Evolutionary conservation across 2,888 invertebrate species (phyloP), one percentile per base, ranked within the genome.

Genomic region (Drosophila nigricruria): DNA sequence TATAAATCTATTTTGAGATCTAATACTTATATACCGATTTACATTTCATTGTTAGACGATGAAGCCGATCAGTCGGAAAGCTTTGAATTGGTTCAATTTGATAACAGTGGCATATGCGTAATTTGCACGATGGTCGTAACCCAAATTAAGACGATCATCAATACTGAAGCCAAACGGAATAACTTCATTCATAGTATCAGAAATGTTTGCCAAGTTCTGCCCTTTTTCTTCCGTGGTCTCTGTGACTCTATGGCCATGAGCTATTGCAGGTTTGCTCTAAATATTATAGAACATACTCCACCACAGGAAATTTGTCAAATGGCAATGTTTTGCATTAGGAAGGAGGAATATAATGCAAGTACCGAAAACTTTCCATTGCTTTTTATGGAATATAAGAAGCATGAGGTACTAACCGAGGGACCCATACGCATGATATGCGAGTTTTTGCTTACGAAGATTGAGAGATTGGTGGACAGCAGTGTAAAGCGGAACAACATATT

Each of bases 401-500:
- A 23, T 4, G n/a, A 47, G 10, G 38, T 8, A 20, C 0, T 18
- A 2, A 6, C n/a, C n/a, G n/a, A n/a, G 3, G n/a, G 25, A 3
- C 42, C 68, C 4, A 0, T 68, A 8, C 18, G 34, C 9, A 0
- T 2, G 0, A 9, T 59, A 20, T 75, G 59, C 23, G 27, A 60
- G 12, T 2, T 42, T 6, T 0, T 72, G 1, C 1, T 62, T 9
- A 3, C 20, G 9, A n/a, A 1, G 4, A 4, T 73, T 6, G n/a
- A 54, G 8, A 0, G 5, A 3, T 1, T 40, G 3, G 0, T 69
- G 10, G 12, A 54, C n/a, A 59, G 69, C 8, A 18, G 43, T 23
- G 52, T 5, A 2, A 74, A 74, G 32, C 60, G 69, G 0, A 4
- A 47, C 10, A 14, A 14, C 6, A 27, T 61, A 5, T 0, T 59